Conservation (phyloP, 1,140 invertebrate genomes). For the Wasmannia auropunctata region DNA sequence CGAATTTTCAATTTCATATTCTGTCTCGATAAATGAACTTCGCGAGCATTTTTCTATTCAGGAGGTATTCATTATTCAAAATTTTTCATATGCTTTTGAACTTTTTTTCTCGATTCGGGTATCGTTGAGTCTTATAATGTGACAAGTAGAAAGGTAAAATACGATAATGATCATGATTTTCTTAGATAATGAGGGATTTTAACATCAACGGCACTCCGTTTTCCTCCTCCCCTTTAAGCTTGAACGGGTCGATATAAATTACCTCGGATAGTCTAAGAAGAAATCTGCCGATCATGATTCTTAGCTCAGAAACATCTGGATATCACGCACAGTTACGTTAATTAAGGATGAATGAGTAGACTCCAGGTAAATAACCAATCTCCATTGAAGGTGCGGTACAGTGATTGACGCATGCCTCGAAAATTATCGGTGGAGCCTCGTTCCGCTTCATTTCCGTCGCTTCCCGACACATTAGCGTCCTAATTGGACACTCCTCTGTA, state of each 20-base stretch:
- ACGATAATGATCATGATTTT: slow-evolving; percentile 34
- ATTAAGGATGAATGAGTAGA: slow-evolving; percentile 67
- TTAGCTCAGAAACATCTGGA: slow-evolving; percentile 54
- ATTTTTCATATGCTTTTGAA: not conserved
- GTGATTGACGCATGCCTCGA: slow-evolving; percentile 53
- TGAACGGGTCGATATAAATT: slow-evolving; percentile 27
- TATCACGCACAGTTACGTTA: slow-evolving; percentile 67
- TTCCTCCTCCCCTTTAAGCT: not conserved
- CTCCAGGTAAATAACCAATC: slow-evolving; percentile 40
- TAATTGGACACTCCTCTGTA: slow-evolving; percentile 48
- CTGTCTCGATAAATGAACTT: not conserved
- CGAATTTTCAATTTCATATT: slow-evolving; percentile 1
- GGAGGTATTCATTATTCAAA: not conserved
- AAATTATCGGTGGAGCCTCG: slow-evolving; percentile 43
- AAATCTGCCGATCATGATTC: slow-evolving; percentile 54
- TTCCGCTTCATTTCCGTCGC: slow-evolving; percentile 50
- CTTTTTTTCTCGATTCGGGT: not conserved
- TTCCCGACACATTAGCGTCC: slow-evolving; percentile 39
- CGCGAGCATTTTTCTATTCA: not conserved
- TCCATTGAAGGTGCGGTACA: slow-evolving; percentile 28
- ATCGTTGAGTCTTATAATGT: slow-evolving; percentile 12
- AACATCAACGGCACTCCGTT: slow-evolving; percentile 13
- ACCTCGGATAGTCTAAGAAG: not conserved
- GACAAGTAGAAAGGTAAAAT: slow-evolving; percentile 41
- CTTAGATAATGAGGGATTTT: slow-evolving; percentile 36